Conservation (phyloP, 2,797 vertebrate species). For the Amblyopsis hoosieri region DNA sequence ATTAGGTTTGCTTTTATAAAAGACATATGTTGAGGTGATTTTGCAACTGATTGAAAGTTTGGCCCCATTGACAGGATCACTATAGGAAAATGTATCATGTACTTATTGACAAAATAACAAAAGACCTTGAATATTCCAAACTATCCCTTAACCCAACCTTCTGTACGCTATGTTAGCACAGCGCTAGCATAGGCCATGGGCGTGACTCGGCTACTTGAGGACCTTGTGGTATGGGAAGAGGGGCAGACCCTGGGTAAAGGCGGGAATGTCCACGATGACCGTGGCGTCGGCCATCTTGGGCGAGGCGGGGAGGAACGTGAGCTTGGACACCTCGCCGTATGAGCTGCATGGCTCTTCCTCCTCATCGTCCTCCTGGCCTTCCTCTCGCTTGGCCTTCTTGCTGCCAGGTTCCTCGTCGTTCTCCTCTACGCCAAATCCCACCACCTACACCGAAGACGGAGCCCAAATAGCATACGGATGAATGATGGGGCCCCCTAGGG, state of each 20-base stretch:
- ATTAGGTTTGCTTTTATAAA: too few relatives aligned
- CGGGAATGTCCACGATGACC: conserved; percentile 86
- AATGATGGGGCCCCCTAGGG: too few relatives aligned
- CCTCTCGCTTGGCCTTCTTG: conserved; percentile 10
- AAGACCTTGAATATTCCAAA: too few relatives aligned
- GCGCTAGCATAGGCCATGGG: too few relatives aligned
- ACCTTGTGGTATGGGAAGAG: conserved; percentile 96
- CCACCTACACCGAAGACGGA: conserved; percentile 79
- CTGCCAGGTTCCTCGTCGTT: conserved; percentile 59
- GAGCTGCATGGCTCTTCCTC: conserved; percentile 60
- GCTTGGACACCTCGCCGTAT: conserved; percentile 86
- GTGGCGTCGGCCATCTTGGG: conserved; percentile 73
- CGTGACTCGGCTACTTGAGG: conserved; percentile 74
- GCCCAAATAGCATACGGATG: not conserved
- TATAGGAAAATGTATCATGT: too few relatives aligned
- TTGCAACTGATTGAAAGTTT: too few relatives aligned
- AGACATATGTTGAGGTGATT: too few relatives aligned
- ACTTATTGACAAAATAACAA: too few relatives aligned
- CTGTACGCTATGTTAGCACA: too few relatives aligned
- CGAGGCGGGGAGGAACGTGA: conserved; percentile 85
- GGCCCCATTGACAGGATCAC: too few relatives aligned
- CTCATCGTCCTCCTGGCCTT: conserved; percentile 6
- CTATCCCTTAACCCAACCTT: too few relatives aligned
- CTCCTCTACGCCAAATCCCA: conserved; percentile 90
- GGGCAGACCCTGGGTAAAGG: conserved; percentile 84